These are phyloP conservation scores for Antheraea pernyi DNA, from an alignment of 1,140 invertebrate species.

Conservation along the genomic window DNA sequence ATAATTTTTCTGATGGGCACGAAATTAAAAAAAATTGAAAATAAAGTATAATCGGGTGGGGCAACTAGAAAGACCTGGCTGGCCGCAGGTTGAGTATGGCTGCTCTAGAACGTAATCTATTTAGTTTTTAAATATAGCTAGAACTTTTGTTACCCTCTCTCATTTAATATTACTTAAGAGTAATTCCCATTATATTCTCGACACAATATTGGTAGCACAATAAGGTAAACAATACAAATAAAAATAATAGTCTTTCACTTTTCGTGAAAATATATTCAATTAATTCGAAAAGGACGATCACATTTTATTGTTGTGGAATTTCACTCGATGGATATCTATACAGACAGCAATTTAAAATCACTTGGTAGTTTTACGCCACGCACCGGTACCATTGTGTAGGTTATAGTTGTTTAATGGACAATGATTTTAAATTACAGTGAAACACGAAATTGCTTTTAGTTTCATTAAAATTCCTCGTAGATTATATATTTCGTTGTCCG, in stretches of 20 bases:
- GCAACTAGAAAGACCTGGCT: no score
- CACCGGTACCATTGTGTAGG: background rate
- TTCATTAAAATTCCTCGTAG: background rate
- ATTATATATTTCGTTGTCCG: background rate
- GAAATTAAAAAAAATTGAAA: no score
- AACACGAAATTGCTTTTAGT: slow-evolving; percentile 4
- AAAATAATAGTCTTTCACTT: background rate
- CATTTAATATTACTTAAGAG: no score
- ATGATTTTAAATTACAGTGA: background rate
- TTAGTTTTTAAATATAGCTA: no score
- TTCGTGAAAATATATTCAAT: slow-evolving; percentile 5
- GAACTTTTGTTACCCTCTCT: no score
- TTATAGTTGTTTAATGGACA: slow-evolving; percentile 2
- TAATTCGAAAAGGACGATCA: background rate
- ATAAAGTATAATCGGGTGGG: no score
- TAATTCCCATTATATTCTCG: no score
- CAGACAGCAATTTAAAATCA: background rate
- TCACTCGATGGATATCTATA: background rate
- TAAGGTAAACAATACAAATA: background rate
- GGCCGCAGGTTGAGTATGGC: no score
- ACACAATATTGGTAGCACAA: background rate
- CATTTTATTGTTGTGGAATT: background rate
- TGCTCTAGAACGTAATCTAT: no score
- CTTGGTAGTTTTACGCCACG: background rate
- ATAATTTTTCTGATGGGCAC: no score